Conservation (phyloP, 2,113 vertebrate genomes). For the Urocynchramus pylzowi region DNA sequence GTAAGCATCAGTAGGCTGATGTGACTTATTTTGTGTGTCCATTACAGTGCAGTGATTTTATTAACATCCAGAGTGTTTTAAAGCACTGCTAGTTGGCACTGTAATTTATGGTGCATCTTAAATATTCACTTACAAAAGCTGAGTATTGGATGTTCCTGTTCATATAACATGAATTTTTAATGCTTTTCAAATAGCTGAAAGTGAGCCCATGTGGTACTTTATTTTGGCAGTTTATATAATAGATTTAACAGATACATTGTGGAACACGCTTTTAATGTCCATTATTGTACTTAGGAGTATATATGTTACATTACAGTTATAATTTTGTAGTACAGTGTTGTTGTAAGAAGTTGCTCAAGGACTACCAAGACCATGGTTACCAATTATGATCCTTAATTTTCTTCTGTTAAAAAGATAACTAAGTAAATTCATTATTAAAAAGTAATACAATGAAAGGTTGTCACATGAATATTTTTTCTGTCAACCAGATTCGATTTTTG, state of each 20-base stretch:
- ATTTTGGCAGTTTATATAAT: constrained; percentile 6
- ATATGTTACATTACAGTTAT: background rate
- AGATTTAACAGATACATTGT: background rate
- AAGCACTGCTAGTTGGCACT: background rate
- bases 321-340: background rate
- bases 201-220: constrained; percentile 12
- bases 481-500: background rate
- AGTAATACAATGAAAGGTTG: background rate
- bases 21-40: background rate
- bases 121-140: background rate
- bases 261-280: constrained; percentile 27
- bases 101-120: constrained; percentile 1
- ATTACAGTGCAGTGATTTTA: background rate
- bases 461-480: background rate
- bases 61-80: background rate
- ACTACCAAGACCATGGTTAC: background rate
- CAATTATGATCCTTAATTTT: background rate
- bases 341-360: background rate
- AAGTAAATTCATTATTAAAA: background rate
- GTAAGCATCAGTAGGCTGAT: background rate
- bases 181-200: constrained; percentile 21
- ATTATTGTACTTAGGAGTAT: constrained; percentile 4
- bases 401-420: background rate
- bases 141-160: background rate
- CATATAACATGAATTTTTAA: constrained; percentile 31